A percentile compares a stretch with the other conserved stretches of the same genome.
Conservation (phyloP, 1,140 invertebrate genomes). For the Papilio helenus region DNA sequence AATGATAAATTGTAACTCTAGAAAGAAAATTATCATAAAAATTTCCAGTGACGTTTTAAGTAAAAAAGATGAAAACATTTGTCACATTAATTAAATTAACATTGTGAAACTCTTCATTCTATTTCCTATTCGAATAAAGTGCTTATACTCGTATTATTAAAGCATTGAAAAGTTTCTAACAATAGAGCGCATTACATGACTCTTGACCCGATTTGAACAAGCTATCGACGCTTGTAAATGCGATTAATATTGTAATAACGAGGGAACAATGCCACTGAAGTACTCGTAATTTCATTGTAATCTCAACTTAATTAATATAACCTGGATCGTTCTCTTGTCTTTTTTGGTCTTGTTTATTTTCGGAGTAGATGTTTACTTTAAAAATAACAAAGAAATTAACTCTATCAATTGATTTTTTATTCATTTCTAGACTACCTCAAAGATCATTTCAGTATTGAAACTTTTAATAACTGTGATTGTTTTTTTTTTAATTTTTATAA, state of each 20-base stretch:
- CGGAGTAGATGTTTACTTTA: too few relatives aligned
- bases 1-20: neutral
- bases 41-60: neutral
- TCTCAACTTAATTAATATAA: neutral
- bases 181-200: conserved; percentile 2
- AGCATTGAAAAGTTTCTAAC: neutral
- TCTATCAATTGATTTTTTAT: too few relatives aligned
- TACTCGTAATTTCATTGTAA: neutral
- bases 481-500: neutral
- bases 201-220: conserved; percentile 17
- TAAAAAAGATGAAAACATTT: neutral
- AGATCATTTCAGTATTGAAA: neutral
- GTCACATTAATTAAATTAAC: neutral
- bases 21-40: neutral
- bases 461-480: neutral
- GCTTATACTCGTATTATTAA: neutral
- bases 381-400: too few relatives aligned
- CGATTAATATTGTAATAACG: conserved; percentile 13
- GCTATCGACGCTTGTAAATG: neutral
- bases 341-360: neutral
- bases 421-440: too few relatives aligned
- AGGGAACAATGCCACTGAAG: neutral
- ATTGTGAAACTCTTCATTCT: neutral
- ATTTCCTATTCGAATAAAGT: neutral
- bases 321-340: neutral